Percentiles rank a stretch among this genome's conserved stretches.
These are phyloP conservation scores for Tapera naevia DNA, from an alignment of 2,797 vertebrate genomes.

Conservation along the genomic window DNA sequence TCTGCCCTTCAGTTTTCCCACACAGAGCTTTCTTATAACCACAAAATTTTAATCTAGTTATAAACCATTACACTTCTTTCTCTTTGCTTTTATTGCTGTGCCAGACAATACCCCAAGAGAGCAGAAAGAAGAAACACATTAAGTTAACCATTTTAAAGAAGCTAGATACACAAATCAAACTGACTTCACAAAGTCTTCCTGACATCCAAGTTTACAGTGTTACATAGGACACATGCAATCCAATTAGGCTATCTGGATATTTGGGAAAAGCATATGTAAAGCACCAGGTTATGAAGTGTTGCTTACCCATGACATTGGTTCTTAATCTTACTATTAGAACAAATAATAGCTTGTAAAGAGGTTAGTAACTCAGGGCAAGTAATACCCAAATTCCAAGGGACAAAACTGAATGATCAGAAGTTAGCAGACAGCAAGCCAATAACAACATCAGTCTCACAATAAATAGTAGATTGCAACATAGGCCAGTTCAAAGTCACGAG, in stretches of 20 bases:
- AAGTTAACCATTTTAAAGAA: not conserved
- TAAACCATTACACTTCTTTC: not conserved
- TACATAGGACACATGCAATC: not conserved
- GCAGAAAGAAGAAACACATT: not conserved
- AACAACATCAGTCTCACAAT: not conserved
- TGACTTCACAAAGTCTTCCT: not conserved
- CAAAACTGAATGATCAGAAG: not conserved
- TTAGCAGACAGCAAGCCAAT: not conserved
- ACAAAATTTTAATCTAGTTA: not conserved
- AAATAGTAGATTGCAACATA: not conserved
- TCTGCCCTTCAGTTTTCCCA: not conserved
- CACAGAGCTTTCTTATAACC: not conserved
- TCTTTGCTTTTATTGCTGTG: not conserved
- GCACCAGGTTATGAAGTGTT: not conserved
- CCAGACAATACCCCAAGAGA: not conserved
- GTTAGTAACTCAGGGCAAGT: not conserved
- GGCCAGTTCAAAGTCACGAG: not conserved
- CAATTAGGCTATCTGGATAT: not conserved
- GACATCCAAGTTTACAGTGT: not conserved
- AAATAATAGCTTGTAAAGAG: not conserved
- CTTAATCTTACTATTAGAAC: not conserved
- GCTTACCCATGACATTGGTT: not conserved
- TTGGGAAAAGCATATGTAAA: not conserved
- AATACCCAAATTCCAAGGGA: not conserved
- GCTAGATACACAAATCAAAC: not conserved